Percentiles rank a stretch among this genome's conserved stretches.
phyloP scores from a whole-genome alignment of 2,888 invertebrate genomes.

The Polydrusus pterygomalis region DNA sequence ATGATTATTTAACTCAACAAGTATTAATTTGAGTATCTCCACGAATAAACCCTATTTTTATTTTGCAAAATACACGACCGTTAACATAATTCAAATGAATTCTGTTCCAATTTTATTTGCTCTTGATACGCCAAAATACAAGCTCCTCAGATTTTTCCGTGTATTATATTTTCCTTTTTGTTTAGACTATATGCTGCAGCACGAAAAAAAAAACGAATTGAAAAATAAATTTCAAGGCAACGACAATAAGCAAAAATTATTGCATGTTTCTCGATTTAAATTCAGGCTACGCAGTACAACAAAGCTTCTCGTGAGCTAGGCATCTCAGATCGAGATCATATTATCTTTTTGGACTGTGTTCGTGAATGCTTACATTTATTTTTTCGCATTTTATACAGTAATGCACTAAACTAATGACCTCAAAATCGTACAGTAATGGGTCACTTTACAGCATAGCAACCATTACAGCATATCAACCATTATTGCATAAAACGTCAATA shows the following conservation, averaged over 20 bases:
- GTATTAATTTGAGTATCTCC: too few relatives aligned
- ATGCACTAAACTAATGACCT: too few relatives aligned
- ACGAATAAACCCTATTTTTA: too few relatives aligned
- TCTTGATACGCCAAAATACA: not conserved
- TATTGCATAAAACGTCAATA: too few relatives aligned
- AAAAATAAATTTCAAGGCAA: slow-evolving; percentile 28
- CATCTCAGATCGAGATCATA: slow-evolving; percentile 35
- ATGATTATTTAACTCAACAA: too few relatives aligned
- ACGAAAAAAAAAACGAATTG: slow-evolving; percentile 2
- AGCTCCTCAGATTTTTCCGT: slow-evolving; percentile 4
- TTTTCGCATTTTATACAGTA: too few relatives aligned
- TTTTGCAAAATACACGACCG: not conserved
- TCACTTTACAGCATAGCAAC: too few relatives aligned
- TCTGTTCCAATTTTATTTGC: not conserved
- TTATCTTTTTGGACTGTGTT: not conserved
- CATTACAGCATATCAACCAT: too few relatives aligned
- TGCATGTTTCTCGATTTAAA: slow-evolving; percentile 25
- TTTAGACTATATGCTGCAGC: not conserved
- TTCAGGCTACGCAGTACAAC: slow-evolving; percentile 28
- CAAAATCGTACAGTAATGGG: too few relatives aligned
- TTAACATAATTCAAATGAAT: not conserved
- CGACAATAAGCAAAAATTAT: slow-evolving; percentile 30
- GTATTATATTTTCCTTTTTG: slow-evolving; percentile 4
- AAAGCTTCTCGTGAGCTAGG: slow-evolving; percentile 32
- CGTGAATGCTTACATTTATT: not conserved